Conservation (phyloP, 2,113 vertebrate species). For the Phasianus colchicus region DNA sequence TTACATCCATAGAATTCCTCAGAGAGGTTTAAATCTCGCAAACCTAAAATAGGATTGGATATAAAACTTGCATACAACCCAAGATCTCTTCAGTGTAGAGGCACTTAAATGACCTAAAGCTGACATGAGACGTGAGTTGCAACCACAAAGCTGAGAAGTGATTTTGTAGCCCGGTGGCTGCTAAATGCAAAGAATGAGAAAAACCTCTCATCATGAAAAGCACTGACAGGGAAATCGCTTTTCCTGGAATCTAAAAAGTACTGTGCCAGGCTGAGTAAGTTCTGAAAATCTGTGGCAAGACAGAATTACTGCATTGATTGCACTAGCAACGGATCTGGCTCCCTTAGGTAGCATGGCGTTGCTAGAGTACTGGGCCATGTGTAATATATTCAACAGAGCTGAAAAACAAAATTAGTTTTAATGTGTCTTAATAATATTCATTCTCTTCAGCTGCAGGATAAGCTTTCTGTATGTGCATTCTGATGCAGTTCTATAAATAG, state of each 20-base stretch:
- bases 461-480: background rate
- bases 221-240: slow-evolving; percentile 23
- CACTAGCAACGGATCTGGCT: background rate
- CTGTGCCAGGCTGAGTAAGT: background rate
- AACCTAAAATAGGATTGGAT: background rate
- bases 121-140: background rate
- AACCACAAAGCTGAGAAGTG: background rate
- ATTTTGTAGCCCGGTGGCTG: background rate
- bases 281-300: background rate
- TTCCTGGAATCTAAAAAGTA: slow-evolving; percentile 8
- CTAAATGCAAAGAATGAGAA: background rate
- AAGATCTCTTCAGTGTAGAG: background rate
- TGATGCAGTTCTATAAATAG: background rate
- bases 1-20: background rate
- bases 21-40: background rate
- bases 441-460: background rate
- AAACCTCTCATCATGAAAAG: background rate
- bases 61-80: background rate
- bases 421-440: background rate
- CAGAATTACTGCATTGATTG: background rate
- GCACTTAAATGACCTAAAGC: background rate
- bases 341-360: background rate
- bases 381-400: slow-evolving; percentile 1
- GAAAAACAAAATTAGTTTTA: background rate
- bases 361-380: background rate